A percentile compares a stretch with the other conserved stretches of the same genome.
Evolutionary conservation across 2,888 invertebrate genomes (phyloP).

Genomic region (Drosophila paracracens): DNA sequence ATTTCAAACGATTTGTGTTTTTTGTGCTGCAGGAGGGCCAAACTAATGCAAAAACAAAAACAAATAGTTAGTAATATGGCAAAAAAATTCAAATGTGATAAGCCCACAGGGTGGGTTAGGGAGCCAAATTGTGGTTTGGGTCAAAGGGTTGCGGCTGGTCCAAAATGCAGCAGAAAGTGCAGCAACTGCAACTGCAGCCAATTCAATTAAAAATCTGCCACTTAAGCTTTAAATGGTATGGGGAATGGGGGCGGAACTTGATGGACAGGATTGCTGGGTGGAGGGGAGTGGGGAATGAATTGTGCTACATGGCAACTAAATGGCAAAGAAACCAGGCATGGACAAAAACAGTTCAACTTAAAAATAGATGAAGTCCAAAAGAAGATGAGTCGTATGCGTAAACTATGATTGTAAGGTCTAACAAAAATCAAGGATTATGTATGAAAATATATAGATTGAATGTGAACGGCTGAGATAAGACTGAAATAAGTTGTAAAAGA

Average conservation of each 20-base stretch:
- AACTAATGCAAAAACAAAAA: slow-evolving; percentile 78
- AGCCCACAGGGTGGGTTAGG: slow-evolving; percentile 7
- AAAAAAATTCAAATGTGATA: slow-evolving; percentile 51
- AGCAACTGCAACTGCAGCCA: slow-evolving; percentile 73
- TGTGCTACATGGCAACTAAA: slow-evolving; percentile 34
- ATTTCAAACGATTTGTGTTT: slow-evolving; percentile 62
- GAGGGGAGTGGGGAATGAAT: background rate
- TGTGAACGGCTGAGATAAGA: background rate
- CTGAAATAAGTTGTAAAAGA: background rate
- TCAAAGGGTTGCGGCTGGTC: slow-evolving; percentile 36
- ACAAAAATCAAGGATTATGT: background rate
- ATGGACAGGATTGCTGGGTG: background rate
- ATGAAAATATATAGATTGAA: background rate
- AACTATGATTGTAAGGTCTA: background rate
- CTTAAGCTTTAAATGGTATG: slow-evolving; percentile 69
- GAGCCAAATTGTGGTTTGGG: slow-evolving; percentile 10
- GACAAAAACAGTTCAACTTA: background rate
- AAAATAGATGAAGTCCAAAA: background rate
- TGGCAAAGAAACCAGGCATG: slow-evolving; percentile 34
- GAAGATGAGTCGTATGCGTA: background rate
- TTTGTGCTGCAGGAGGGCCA: slow-evolving; percentile 44
- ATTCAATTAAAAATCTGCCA: slow-evolving; percentile 82
- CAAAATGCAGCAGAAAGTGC: slow-evolving; percentile 47
- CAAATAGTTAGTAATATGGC: slow-evolving; percentile 70
- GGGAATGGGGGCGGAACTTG: background rate